Evolutionary conservation across 2,113 vertebrate genomes (phyloP).

Genomic region (Bucco capensis): DNA sequence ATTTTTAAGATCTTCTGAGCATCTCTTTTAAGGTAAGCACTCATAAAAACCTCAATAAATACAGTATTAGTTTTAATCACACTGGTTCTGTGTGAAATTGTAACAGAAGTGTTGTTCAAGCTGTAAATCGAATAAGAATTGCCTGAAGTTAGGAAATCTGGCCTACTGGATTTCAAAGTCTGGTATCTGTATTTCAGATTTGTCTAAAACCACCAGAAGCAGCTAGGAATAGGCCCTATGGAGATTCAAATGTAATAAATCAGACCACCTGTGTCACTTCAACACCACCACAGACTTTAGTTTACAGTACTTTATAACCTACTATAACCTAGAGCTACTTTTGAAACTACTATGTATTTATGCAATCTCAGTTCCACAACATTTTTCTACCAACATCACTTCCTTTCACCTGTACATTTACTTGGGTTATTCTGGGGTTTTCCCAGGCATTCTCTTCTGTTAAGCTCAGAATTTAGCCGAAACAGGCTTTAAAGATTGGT

Average conservation of each 20-base stretch:
- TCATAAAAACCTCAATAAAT: neutral
- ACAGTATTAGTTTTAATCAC: neutral
- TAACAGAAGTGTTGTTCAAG: neutral
- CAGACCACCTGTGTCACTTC: neutral
- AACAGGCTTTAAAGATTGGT: neutral
- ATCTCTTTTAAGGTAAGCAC: neutral
- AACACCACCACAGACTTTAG: neutral
- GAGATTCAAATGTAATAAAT: neutral
- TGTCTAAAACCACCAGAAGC: neutral
- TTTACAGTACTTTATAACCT: neutral
- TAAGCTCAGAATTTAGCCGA: neutral
- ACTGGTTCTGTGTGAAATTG: neutral
- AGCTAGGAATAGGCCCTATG: neutral
- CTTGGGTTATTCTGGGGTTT: neutral
- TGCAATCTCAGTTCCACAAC: neutral
- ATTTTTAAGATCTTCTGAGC: neutral
- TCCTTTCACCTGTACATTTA: neutral
- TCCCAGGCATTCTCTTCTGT: neutral
- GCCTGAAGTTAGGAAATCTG: neutral
- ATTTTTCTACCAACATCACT: neutral
- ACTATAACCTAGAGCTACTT: neutral
- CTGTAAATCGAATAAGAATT: neutral
- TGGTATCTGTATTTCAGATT: neutral
- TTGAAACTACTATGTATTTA: neutral
- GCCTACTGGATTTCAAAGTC: neutral